phyloP scores from a whole-genome alignment of 2,888 invertebrate species.

The Cephus sareptanus region DNA sequence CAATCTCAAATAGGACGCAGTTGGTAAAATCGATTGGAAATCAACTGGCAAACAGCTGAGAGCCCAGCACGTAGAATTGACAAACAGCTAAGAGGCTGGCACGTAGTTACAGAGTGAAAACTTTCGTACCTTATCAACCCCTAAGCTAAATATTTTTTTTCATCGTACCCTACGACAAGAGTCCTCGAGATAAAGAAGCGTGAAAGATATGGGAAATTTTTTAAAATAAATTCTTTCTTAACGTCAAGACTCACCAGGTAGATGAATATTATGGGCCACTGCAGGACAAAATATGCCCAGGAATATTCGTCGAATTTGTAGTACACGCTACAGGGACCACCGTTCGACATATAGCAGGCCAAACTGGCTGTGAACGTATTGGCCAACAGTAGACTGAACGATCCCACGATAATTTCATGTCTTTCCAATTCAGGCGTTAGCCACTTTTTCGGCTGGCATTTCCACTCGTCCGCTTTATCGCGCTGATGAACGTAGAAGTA shows the following conservation, averaged over 20 bases:
- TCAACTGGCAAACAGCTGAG: too few species aligned
- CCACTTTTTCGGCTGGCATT: constrained; percentile 79
- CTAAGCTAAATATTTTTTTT: too few species aligned
- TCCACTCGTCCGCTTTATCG: constrained; percentile 76
- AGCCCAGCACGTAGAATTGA: too few species aligned
- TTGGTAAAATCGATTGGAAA: too few species aligned
- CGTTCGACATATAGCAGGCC: constrained; percentile 76
- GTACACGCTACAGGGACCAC: constrained; percentile 75
- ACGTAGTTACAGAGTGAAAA: too few species aligned
- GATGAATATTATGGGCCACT: constrained; percentile 74
- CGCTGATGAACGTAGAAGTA: constrained; percentile 76
- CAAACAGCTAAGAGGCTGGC: too few species aligned
- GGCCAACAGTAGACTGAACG: constrained; percentile 69
- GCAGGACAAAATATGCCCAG: constrained; percentile 75
- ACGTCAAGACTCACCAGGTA: constrained; percentile 68
- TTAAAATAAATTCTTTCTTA: not conserved
- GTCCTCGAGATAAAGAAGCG: too few species aligned
- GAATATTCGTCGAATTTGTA: constrained; percentile 74
- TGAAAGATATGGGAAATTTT: too few species aligned
- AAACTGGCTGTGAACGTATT: constrained; percentile 72
- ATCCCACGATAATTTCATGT: constrained; percentile 76
- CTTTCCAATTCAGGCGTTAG: constrained; percentile 74
- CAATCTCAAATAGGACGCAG: too few species aligned
- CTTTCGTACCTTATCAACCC: too few species aligned
- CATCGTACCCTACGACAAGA: too few species aligned